phyloP scores from a whole-genome alignment of 2,113 vertebrate species.

The Ibidorhyncha struthersii region DNA sequence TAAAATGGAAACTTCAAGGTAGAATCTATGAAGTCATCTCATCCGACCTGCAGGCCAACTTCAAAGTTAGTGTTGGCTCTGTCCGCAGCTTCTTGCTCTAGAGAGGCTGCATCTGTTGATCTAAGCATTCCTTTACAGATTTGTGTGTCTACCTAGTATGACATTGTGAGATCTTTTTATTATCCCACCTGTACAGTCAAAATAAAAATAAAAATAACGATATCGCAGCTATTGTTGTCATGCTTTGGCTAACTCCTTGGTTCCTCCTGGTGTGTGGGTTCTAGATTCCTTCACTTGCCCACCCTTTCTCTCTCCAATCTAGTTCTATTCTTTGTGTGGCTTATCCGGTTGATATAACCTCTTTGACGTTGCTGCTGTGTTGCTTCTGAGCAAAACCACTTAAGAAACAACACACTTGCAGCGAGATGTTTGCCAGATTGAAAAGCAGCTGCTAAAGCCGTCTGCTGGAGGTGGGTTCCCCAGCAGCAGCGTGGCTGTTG shows the following conservation, averaged over 20 bases:
- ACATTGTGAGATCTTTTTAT: neutral
- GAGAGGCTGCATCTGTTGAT: neutral
- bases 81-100: neutral
- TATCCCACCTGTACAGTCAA: neutral
- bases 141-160: accelerated
- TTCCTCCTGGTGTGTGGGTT: neutral
- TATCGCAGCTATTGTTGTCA: neutral
- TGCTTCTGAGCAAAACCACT: neutral
- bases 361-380: neutral
- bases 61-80: neutral
- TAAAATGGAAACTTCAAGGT: neutral
- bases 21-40: neutral
- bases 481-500: neutral
- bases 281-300: neutral
- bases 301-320: neutral
- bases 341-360: neutral
- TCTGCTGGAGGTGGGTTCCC: neutral
- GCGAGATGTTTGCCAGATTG: neutral
- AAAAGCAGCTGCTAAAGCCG: neutral
- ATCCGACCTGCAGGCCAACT: neutral
- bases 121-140: neutral
- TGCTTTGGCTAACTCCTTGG: neutral
- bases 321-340: neutral
- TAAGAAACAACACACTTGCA: neutral
- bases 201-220: neutral